phyloP scores from a whole-genome alignment of 2,888 invertebrate genomes.

The Chaitophorus viminalis region DNA sequence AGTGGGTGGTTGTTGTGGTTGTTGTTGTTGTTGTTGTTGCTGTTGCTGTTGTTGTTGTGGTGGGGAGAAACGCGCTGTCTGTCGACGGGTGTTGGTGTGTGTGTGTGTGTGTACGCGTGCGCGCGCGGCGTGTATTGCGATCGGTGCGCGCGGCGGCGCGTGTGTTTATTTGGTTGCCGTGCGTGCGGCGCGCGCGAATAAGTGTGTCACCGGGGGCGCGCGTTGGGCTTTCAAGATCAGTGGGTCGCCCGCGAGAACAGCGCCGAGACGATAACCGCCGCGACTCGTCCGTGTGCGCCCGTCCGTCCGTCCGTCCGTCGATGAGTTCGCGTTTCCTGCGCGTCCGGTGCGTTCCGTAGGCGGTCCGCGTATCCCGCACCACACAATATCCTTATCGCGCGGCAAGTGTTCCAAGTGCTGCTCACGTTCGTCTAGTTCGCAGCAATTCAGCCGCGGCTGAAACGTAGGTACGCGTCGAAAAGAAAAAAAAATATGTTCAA shows the following conservation, averaged over 20 bases:
- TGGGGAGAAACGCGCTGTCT: neutral
- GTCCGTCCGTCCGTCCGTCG: no score
- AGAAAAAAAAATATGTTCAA: no score
- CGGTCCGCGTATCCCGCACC: neutral
- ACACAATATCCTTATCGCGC: no score
- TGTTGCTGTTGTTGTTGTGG: no score
- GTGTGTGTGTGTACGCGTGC: neutral
- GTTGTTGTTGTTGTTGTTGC: no score
- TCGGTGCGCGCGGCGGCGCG: neutral
- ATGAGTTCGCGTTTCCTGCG: neutral
- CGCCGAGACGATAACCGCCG: neutral
- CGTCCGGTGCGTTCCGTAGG: neutral
- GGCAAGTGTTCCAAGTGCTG: no score
- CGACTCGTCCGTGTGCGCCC: neutral
- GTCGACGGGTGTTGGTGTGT: neutral
- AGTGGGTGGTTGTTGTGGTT: neutral
- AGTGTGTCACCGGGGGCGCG: neutral
- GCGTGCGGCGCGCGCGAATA: slow-evolving; percentile 12
- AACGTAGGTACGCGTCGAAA: neutral
- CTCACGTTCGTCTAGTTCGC: no score
- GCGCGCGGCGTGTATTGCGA: neutral
- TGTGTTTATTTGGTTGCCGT: slow-evolving; percentile 17
- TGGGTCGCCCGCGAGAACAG: neutral
- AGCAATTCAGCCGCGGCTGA: no score
- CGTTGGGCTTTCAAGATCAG: slow-evolving; percentile 16